Conservation (phyloP, 1,140 invertebrate genomes). For the Papilio xuthus region DNA sequence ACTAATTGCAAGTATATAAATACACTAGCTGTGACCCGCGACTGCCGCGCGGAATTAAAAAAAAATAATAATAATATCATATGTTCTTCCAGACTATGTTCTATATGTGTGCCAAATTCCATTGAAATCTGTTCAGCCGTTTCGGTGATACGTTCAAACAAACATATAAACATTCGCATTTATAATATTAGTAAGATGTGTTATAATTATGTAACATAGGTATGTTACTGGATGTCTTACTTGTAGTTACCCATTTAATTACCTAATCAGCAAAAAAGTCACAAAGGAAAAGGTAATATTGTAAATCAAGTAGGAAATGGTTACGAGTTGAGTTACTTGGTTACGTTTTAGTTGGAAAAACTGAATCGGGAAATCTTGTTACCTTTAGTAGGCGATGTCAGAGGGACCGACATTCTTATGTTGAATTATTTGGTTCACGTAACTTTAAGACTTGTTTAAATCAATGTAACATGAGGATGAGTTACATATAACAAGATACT, state of each 20-base stretch:
- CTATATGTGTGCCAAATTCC: no score
- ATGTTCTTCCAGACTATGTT: no score
- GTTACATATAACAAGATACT: constrained; percentile 5
- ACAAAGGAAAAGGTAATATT: constrained; percentile 40
- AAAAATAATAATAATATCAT: no score
- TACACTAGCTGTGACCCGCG: no score
- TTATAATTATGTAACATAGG: constrained; percentile 3
- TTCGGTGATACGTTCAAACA: no score
- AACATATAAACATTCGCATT: no score
- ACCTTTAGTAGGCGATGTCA: constrained; percentile 48
- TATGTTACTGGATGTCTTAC: background rate
- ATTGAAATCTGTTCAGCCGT: no score
- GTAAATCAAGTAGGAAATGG: constrained; percentile 43
- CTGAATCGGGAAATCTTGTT: constrained; percentile 50
- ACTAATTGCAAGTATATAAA: no score
- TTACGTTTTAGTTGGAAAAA: constrained; percentile 41
- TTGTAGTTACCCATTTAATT: background rate
- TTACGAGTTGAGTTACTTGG: constrained; percentile 31
- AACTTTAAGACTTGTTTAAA: constrained; percentile 29
- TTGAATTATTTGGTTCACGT: constrained; percentile 41
- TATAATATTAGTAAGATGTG: no score
- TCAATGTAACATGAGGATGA: constrained; percentile 31
- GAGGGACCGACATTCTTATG: constrained; percentile 50
- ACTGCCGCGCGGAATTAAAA: no score
- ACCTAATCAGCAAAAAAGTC: constrained; percentile 21